Evolutionary conservation across 1,140 invertebrate genomes (phyloP), one percentile per base, ranked within the genome.

Genomic region (Macrobrachium nipponense): DNA sequence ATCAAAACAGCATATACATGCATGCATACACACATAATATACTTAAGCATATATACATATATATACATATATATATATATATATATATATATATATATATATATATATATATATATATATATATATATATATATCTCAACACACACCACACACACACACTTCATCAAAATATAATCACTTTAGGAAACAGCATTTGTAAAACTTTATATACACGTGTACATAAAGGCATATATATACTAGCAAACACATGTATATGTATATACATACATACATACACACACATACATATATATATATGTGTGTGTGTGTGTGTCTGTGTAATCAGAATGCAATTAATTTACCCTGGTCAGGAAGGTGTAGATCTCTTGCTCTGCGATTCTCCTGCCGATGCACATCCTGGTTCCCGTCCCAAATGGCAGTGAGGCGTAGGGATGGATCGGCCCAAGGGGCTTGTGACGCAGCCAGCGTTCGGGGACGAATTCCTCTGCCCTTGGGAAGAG

Each of bases 401-500:
- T 75, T 27, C 84, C 84, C 18, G 72, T 43, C 4, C 77, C 80
- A 23, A 86, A 86, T 17, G 84, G 84, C 0, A 75, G 18, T 44
- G 68, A 61, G 59, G 77, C 66, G 58, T 62, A 79, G 58, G 84
- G 84, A 23, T 86, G 84, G 14, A 86, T 86, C 10, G 27, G 14
- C 7, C 84, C 84, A 11, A 80, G 60, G 11, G 84, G 84, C 17
- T 60, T 64, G 64, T 86, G 77, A 6, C 77, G 76, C 14, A 86
- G 18, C 84, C 84, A 86, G 23, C 84, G 77, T 2, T 86, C 84
- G 6, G 84, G 84, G 10, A 86, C 2, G 58, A 86, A 86, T 15
- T 86, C 75, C 17, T 58, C 14, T 11, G n/a, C 17, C 4, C 60
- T 64, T 18, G 66, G 12, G 20, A 80, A 80, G 23, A 80, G 27